phyloP scores from a whole-genome alignment of 2,113 vertebrate genomes.

The Ailuropoda melanoleuca region DNA sequence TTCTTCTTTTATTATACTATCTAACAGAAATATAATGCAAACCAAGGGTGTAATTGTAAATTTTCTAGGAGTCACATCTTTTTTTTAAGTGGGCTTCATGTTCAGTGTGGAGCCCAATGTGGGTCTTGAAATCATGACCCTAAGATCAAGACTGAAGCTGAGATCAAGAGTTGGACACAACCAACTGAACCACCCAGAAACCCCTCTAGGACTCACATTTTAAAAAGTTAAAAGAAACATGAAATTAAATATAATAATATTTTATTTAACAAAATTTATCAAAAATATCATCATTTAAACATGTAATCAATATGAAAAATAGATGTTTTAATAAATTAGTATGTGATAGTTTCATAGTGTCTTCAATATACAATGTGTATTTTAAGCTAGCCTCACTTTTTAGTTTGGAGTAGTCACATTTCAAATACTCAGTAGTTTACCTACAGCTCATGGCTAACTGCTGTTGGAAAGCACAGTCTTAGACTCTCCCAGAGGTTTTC shows the following conservation, averaged over 20 bases:
- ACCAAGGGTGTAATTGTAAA: neutral
- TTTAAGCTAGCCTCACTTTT: neutral
- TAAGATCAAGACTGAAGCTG: no score
- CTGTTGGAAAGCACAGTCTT: neutral
- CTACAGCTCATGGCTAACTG: neutral
- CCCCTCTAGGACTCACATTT: neutral
- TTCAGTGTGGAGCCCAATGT: neutral
- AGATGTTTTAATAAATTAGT: neutral
- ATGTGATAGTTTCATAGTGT: neutral
- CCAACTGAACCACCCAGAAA: no score
- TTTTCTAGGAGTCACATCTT: neutral
- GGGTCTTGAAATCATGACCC: no score
- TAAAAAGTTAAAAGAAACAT: neutral
- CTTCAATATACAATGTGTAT: neutral
- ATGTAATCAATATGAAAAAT: neutral
- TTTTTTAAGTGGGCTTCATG: neutral
- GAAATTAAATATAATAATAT: neutral
- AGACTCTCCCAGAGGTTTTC: neutral
- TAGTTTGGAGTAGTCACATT: neutral
- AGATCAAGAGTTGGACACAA: no score
- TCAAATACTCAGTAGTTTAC: neutral
- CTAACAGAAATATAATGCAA: neutral
- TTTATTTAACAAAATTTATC: neutral
- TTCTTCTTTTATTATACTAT: neutral
- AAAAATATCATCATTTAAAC: neutral